phyloP scores from a whole-genome alignment of 2,797 vertebrate genomes.

The Apogon talboti region DNA sequence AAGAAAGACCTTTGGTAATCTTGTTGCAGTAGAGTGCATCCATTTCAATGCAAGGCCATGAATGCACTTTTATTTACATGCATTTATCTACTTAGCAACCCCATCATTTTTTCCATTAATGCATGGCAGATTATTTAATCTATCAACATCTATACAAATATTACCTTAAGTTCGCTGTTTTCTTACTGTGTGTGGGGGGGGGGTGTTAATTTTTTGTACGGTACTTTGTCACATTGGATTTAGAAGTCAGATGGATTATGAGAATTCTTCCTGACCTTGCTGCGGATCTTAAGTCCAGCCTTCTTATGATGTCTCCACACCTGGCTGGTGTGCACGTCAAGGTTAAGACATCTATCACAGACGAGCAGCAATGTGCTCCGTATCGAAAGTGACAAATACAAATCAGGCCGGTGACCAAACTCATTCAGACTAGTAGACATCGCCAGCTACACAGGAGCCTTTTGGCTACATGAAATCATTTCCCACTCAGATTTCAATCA shows the following conservation, averaged over 20 bases:
- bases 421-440: constrained; percentile 46
- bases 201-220: not conserved
- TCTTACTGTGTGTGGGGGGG: constrained; percentile 41
- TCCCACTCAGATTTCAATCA: constrained; percentile 77
- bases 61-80: constrained; percentile 83
- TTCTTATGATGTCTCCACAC: constrained; percentile 53
- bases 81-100: constrained; percentile 78
- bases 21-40: constrained; percentile 75
- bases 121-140: constrained; percentile 80
- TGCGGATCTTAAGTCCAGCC: constrained; percentile 45
- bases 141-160: constrained; percentile 69
- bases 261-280: constrained; percentile 41
- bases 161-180: constrained; percentile 50
- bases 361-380: constrained; percentile 33
- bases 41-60: constrained; percentile 82
- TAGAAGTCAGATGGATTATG: constrained; percentile 37
- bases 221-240: constrained; percentile 15
- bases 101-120: constrained; percentile 81
- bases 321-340: constrained; percentile 49
- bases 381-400: constrained; percentile 45
- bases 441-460: constrained; percentile 42
- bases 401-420: constrained; percentile 53
- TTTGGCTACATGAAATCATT: constrained; percentile 57
- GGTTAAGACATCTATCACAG: constrained; percentile 36
- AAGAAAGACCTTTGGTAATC: constrained; percentile 69